Conservation (phyloP, 2,888 invertebrate genomes). For the Acanthoscelides obtectus region DNA sequence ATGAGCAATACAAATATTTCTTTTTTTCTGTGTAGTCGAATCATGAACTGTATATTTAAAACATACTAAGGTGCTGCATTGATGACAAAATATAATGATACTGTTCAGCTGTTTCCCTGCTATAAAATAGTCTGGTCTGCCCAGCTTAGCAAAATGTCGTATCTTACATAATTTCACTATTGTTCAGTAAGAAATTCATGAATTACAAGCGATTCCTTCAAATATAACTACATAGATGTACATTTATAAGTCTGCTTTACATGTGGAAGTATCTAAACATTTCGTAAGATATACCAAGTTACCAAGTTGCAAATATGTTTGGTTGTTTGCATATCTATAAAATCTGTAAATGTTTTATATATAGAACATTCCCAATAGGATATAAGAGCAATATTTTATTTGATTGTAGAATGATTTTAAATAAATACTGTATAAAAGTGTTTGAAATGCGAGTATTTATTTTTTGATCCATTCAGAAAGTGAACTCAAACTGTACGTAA, state of each 20-base stretch:
- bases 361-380: neutral
- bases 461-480: neutral
- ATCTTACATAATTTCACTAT: neutral
- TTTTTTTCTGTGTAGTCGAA: neutral
- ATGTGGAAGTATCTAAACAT: neutral
- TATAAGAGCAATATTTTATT: neutral
- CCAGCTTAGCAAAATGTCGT: neutral
- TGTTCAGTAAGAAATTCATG: neutral
- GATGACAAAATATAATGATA: neutral
- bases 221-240: neutral
- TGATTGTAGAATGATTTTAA: neutral
- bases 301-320: neutral
- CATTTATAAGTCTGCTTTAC: neutral
- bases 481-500: neutral
- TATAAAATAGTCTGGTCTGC: neutral
- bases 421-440: neutral
- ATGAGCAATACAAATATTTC: neutral
- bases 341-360: neutral
- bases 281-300: neutral
- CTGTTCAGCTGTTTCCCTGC: neutral
- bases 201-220: neutral
- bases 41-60: neutral
- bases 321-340: neutral
- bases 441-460: neutral
- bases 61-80: neutral